Base-by-base conservation (phyloP, 2,888 invertebrate genomes). In the Griposia aprilina region DNA sequence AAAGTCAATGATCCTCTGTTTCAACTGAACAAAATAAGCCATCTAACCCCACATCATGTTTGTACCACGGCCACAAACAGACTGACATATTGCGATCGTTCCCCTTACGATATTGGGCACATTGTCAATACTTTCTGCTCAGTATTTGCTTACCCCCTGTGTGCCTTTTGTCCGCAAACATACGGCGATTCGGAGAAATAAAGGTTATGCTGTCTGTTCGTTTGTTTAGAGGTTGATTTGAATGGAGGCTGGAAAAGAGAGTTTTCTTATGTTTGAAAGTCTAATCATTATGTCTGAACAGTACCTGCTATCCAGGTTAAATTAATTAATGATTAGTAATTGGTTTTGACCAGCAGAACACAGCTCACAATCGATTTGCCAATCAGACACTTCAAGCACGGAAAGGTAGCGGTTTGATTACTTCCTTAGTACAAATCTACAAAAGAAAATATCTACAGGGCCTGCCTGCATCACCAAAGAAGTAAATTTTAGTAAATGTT, bases 41-140 rank as follows among this genome's bases (percentile, higher is more conserved):
- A 80, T 79, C 65, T 82, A 87, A 88, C 89, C 79, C 67, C 5
- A 45, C 62, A n/a, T 62, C 65, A 48, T 88, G 81, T 90, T 83
- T 85, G 80, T 69, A 59, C 67, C 73, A 60, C 36, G 81, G 81
- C 59, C 80, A 50, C 81, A 79, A 83, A 87, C 85, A 87, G 59
- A 82, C 88, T 78, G 77, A 81, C 89, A 74, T 79, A 87, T 85
- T 84, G 86, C 83, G 67, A 72, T 76, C 81, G 77, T 62, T 70
- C 74, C 89, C 84, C 87, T 81, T 79, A 83, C 80, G 71, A 86
- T 89, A 89, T 89, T 87, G 90, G 86, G 66, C 75, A 48, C 78
- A 80, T 70, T 81, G 87, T 88, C 83, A 88, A 87, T 80, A 85
- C 80, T 74, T 79, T 75, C 67, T 71, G 59, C 48, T 60, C 70